Evolutionary conservation across 2,797 vertebrate genomes (phyloP), one percentile per base, ranked within the genome.

Genomic region (Dermochelys coriacea): DNA sequence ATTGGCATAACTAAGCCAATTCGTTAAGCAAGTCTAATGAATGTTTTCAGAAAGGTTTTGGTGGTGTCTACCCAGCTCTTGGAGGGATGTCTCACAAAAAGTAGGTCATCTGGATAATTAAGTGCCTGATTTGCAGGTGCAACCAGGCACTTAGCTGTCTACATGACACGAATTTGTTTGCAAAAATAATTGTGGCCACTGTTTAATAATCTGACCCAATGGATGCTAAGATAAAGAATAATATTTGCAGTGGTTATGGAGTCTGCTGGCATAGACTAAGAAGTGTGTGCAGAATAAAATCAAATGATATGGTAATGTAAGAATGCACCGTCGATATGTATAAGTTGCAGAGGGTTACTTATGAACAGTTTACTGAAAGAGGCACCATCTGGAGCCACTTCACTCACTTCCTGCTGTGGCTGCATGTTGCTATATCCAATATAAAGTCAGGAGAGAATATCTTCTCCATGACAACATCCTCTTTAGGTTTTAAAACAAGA

Each of bases 131-230:
- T 91, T 94, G 81, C 80, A 95, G 78, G 45, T 90, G 77, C 50
- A 85, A 74, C 57, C 90, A 57, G 25, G 31, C 14, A 10, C 84
- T 91, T 27, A 82, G 25, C 9, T 95, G 85, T 91, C 47, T 11
- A 3, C 55, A 12, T 85, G 64, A 80, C 23, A 34, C 83, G 18
- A 8, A 7, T 74, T 64, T 84, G 23, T 61, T 82, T 80, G 59
- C 74, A 88, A 94, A 91, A 95, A 41, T 82, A 74, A 9, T 68
- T 94, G 92, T 71, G 82, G 55, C 29, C 87, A 85, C n/a, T 89
- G 45, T n/a, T 92, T 87, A 54, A 77, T 79, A 86, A 95, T 87
- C 47, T 47, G 51, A 84, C 68, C n/a, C 78, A 16, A 47, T 23
- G 90, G 86, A 85, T 92, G 79, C 27, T 61, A 23, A 8, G 47